Conservation (phyloP, 2,797 vertebrate genomes). For the Crocodylus rhombifer region DNA sequence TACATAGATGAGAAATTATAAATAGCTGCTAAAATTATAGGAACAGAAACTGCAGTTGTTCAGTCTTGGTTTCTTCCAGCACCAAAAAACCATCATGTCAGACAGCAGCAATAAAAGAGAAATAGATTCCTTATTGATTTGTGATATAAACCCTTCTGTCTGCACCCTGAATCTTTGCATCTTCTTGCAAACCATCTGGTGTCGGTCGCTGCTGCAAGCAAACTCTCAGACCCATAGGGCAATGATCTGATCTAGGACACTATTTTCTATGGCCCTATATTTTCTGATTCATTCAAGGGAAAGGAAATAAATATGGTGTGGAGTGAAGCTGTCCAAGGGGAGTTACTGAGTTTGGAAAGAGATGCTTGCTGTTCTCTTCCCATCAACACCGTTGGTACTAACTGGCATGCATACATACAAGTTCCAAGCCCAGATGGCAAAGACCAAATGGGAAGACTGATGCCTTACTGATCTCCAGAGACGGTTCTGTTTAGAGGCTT, state of each 20-base stretch:
- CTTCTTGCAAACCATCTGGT: not conserved
- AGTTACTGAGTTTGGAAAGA: not conserved
- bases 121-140: not conserved
- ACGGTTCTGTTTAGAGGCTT: not conserved
- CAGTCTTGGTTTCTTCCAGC: not conserved
- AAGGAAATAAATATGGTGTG: not conserved
- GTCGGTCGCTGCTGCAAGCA: not conserved
- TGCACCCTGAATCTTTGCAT: not conserved
- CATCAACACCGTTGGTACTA: not conserved
- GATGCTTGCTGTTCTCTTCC: not conserved
- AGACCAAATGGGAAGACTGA: not conserved
- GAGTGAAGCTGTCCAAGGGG: not conserved
- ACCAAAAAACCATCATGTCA: not conserved
- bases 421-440: not conserved
- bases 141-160: not conserved
- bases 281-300: not conserved
- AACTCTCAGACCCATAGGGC: not conserved
- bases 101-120: not conserved
- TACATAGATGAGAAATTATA: not conserved
- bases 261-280: not conserved
- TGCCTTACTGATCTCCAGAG: not conserved
- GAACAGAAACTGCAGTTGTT: not conserved
- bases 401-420: not conserved
- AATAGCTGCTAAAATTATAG: not conserved
- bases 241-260: not conserved